These are phyloP conservation scores for Amphibalanus amphitrite DNA, from an alignment of 1,140 invertebrate species.

Conservation along the genomic window DNA sequence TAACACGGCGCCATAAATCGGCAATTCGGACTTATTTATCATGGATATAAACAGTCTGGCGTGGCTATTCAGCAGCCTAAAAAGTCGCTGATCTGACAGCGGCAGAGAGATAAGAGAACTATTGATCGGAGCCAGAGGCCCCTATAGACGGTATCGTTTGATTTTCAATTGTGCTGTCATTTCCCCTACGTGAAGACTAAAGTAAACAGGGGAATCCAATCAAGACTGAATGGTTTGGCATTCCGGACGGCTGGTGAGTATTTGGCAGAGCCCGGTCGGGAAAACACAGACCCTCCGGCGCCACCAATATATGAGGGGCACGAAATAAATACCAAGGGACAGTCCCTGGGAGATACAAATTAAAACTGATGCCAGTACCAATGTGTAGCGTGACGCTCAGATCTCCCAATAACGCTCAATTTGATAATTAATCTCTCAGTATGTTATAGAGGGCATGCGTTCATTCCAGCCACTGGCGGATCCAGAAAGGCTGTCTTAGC, in stretches of 20 bases:
- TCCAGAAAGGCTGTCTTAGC: too few relatives aligned
- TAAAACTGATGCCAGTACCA: too few relatives aligned
- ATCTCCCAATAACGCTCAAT: too few relatives aligned
- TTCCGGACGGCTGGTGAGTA: background rate
- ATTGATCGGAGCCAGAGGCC: background rate
- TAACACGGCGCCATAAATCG: background rate
- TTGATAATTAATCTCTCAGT: too few relatives aligned
- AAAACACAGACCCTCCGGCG: background rate
- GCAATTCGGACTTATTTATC: background rate
- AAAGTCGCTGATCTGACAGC: background rate
- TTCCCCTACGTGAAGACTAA: background rate
- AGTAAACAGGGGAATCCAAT: background rate
- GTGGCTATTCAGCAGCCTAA: background rate
- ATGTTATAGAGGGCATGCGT: too few relatives aligned
- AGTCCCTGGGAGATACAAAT: too few relatives aligned
- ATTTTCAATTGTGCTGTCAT: background rate
- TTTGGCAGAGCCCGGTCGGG: background rate
- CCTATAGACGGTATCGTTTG: background rate
- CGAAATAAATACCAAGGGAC: too few relatives aligned
- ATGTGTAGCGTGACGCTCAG: too few relatives aligned
- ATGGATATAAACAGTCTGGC: background rate
- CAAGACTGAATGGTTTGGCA: background rate
- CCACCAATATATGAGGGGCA: too few relatives aligned
- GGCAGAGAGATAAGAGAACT: background rate
- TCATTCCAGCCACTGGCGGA: too few relatives aligned